These are phyloP conservation scores for Hirudinaria manillensis DNA, from an alignment of 2,888 invertebrate genomes.

Conservation along the genomic window DNA sequence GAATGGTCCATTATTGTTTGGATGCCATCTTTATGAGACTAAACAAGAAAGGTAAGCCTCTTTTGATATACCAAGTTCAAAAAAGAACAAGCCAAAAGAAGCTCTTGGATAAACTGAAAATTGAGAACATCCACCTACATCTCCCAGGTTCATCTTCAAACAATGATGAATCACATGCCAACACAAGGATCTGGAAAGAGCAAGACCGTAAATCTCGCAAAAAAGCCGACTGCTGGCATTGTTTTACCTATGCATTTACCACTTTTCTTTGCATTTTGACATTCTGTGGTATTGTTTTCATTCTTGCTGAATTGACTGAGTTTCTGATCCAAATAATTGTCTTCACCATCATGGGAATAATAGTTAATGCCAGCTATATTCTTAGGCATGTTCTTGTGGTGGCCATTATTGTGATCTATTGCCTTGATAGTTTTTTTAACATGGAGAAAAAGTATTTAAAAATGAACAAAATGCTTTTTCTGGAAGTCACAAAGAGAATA, in stretches of 20 bases:
- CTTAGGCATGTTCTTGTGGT: conserved; percentile 50
- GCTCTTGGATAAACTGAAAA: conserved; percentile 13
- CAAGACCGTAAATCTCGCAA: neutral
- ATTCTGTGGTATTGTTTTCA: conserved; percentile 39
- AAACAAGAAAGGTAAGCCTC: neutral
- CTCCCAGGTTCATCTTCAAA: neutral
- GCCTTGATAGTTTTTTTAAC: conserved; percentile 51
- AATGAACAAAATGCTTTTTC: conserved; percentile 50
- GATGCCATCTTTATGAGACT: conserved; percentile 25
- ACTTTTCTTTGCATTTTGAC: conserved; percentile 36
- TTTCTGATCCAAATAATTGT: conserved; percentile 39
- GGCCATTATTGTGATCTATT: conserved; percentile 50
- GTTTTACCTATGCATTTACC: conserved; percentile 26
- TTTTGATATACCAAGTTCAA: conserved; percentile 26
- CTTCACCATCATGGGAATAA: conserved; percentile 52
- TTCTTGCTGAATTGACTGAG: conserved; percentile 38
- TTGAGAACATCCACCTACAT: neutral
- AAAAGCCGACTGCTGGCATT: conserved; percentile 7
- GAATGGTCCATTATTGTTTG: conserved; percentile 45
- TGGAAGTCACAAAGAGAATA: conserved; percentile 49
- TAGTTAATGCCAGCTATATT: conserved; percentile 50
- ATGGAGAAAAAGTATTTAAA: conserved; percentile 51
- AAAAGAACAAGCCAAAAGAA: conserved; percentile 23
- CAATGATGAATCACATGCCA: neutral
- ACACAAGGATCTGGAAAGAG: no score